Evolutionary conservation across 2,797 vertebrate species (phyloP).

Genomic region (Crypturellus tataupa): DNA sequence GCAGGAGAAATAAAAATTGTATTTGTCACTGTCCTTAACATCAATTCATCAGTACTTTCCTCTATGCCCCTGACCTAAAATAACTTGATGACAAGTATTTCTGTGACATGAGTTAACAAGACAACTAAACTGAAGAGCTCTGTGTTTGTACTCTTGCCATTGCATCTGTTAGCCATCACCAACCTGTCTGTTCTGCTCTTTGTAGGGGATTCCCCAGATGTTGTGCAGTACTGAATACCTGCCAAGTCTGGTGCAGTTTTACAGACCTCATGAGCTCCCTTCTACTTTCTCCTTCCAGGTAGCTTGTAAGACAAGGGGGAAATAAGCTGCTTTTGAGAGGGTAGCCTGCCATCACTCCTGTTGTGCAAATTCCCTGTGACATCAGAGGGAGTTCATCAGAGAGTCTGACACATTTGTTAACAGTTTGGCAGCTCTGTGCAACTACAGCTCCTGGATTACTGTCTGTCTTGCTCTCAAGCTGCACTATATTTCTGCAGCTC

Average conservation of each 20-base stretch:
- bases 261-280: neutral
- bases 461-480: neutral
- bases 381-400: fast-evolving
- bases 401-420: neutral
- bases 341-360: neutral
- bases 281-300: neutral
- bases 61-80: neutral
- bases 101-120: neutral
- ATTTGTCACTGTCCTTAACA: neutral
- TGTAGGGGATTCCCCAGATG: neutral
- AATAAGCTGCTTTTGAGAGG: neutral
- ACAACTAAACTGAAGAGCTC: fast-evolving
- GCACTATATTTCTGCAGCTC: neutral
- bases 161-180: neutral
- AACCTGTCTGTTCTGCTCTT: neutral
- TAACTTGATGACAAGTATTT: neutral
- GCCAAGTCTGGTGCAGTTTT: neutral
- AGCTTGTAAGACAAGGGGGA: neutral
- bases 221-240: neutral
- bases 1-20: neutral
- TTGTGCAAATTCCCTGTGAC: neutral
- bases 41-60: neutral
- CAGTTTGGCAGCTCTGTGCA: neutral
- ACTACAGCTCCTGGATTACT: neutral
- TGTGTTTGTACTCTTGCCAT: neutral